Evolutionary conservation across 92 coral and sea anemone genomes (phyloP).

Genomic region (Virgularia gustaviana): DNA sequence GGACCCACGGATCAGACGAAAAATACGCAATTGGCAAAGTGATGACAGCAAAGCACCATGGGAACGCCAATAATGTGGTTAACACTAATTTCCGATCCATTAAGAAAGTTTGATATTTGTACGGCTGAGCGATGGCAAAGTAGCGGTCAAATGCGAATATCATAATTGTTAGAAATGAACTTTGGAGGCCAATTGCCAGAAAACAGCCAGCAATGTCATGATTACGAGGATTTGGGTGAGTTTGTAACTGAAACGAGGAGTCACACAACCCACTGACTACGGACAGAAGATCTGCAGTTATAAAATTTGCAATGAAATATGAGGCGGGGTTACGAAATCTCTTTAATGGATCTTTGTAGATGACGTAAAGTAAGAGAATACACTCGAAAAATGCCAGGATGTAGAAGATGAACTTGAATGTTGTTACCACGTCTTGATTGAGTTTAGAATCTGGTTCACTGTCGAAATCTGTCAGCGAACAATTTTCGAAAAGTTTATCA

Average conservation of each 20-base stretch:
- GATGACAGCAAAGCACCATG: slow-evolving; percentile 35
- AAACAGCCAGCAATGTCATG: neutral
- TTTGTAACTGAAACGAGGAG: neutral
- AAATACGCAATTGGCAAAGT: slow-evolving; percentile 20
- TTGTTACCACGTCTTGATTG: neutral
- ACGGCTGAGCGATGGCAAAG: slow-evolving; percentile 19
- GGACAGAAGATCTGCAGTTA: slow-evolving; percentile 2
- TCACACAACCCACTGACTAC: neutral
- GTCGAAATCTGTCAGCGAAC: neutral
- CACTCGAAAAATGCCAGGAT: neutral
- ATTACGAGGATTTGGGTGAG: neutral
- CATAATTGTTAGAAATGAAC: slow-evolving; percentile 25
- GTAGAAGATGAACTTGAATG: slow-evolving; percentile 18
- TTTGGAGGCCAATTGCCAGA: neutral
- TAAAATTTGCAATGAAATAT: slow-evolving; percentile 26
- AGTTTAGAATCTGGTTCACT: neutral
- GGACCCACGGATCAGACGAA: neutral
- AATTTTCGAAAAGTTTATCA: neutral
- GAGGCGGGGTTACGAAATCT: slow-evolving; percentile 28
- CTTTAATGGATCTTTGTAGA: slow-evolving; percentile 24
- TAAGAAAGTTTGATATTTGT: slow-evolving; percentile 20
- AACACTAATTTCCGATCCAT: neutral
- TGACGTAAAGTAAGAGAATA: slow-evolving; percentile 13
- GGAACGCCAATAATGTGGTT: neutral
- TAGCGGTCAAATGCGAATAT: slow-evolving; percentile 25